These are phyloP conservation scores for Brachystomella parvula DNA, from an alignment of 1,140 invertebrate genomes.

Conservation along the genomic window DNA sequence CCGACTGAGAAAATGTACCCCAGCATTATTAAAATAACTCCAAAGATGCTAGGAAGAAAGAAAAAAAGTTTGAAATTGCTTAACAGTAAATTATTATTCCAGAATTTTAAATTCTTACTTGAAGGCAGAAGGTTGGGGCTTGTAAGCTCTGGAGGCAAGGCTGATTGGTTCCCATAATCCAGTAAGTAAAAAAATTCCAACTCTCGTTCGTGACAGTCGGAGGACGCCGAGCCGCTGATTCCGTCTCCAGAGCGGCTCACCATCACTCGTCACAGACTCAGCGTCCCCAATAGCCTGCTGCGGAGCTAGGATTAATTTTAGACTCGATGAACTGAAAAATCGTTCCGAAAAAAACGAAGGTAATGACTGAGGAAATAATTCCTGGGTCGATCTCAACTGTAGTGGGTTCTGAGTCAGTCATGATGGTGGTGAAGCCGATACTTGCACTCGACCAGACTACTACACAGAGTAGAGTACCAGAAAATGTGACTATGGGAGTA, in stretches of 20 bases:
- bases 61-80: too few relatives aligned
- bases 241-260: neutral
- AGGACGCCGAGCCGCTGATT: neutral
- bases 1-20: neutral
- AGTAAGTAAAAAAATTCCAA: neutral
- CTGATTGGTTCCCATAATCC: neutral
- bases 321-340: slow-evolving; percentile 6
- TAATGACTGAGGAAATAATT: neutral
- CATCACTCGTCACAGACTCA: too few relatives aligned
- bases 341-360: slow-evolving; percentile 2
- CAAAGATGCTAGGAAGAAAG: neutral
- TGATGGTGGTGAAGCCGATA: neutral
- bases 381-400: neutral
- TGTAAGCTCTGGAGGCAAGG: neutral
- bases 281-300: neutral
- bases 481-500: neutral
- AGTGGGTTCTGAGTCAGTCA: neutral
- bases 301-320: neutral
- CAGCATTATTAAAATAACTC: neutral
- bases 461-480: neutral
- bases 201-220: neutral
- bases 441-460: too few relatives aligned
- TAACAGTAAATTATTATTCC: neutral
- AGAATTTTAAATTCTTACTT: neutral
- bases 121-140: neutral